Conservation (phyloP, 1,140 invertebrate genomes). For the Drosophila sp. region DNA sequence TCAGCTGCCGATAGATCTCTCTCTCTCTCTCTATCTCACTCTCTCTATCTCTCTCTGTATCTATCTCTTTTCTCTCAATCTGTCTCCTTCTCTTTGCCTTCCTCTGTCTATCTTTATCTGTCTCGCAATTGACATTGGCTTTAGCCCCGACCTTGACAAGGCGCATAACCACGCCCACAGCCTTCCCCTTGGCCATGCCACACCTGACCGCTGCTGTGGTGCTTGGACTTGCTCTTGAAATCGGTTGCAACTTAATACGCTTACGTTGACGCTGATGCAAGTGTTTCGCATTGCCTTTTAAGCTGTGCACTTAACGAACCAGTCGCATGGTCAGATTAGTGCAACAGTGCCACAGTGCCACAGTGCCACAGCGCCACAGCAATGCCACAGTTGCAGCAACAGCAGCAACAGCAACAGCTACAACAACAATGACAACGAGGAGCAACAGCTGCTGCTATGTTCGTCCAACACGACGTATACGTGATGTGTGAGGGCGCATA, state of each 20-base stretch:
- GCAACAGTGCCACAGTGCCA: slow-evolving; percentile 21
- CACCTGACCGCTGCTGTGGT: slow-evolving; percentile 14
- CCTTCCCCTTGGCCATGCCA: not conserved
- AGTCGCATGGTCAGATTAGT: slow-evolving; percentile 30
- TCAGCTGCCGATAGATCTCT: slow-evolving; percentile 34
- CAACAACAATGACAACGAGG: slow-evolving; percentile 26
- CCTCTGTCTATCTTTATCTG: not conserved
- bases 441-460: slow-evolving; percentile 22
- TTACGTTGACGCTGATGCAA: slow-evolving; percentile 65
- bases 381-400: slow-evolving; percentile 21
- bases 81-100: not conserved
- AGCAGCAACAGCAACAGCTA: slow-evolving; percentile 25
- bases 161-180: slow-evolving; percentile 8
- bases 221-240: slow-evolving; percentile 13
- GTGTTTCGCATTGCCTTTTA: slow-evolving; percentile 78
- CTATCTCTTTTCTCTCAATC: too few relatives aligned
- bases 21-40: not conserved
- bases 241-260: slow-evolving; percentile 63
- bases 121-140: slow-evolving; percentile 12
- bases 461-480: slow-evolving; percentile 44
- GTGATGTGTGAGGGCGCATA: slow-evolving; percentile 61
- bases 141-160: slow-evolving; percentile 36
- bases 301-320: slow-evolving; percentile 72
- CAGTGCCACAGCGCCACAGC: slow-evolving; percentile 14
- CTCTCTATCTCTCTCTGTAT: not conserved